Conservation (phyloP, 1,140 invertebrate species). For the Diploscapter pachys region DNA sequence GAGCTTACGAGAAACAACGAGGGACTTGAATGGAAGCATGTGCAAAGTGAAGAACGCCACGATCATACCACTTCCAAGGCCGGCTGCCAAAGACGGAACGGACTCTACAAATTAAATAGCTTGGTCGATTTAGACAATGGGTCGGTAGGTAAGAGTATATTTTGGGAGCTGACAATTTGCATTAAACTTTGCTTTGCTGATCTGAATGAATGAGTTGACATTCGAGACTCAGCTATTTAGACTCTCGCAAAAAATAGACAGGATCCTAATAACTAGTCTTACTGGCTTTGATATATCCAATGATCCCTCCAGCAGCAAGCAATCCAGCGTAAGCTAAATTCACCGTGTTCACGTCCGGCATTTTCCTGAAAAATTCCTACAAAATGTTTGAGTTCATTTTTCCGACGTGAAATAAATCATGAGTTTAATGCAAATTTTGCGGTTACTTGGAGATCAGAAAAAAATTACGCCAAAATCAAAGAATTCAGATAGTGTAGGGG, state of each 20-base stretch:
- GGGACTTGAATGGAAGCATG: conserved; percentile 4
- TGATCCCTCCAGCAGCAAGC: neutral
- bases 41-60: neutral
- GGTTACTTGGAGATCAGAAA: neutral
- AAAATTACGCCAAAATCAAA: neutral
- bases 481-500: neutral
- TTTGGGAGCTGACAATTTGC: neutral
- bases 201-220: neutral
- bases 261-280: neutral
- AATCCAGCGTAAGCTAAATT: conserved; percentile 6
- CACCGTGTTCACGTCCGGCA: neutral
- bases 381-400: no score
- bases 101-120: conserved; percentile 4
- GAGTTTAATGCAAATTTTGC: neutral
- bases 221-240: neutral
- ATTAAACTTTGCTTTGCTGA: neutral
- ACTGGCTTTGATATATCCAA: conserved; percentile 9
- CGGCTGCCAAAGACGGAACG: neutral
- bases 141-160: neutral
- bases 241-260: neutral
- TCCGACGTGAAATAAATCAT: neutral
- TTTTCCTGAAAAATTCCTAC: neutral
- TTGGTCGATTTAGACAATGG: neutral
- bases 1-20: neutral
- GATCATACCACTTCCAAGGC: neutral